Percentiles rank a stretch among this genome's conserved stretches.
These are phyloP conservation scores for Phoronis australis DNA, from an alignment of 2,888 invertebrate genomes.

Conservation along the genomic window DNA sequence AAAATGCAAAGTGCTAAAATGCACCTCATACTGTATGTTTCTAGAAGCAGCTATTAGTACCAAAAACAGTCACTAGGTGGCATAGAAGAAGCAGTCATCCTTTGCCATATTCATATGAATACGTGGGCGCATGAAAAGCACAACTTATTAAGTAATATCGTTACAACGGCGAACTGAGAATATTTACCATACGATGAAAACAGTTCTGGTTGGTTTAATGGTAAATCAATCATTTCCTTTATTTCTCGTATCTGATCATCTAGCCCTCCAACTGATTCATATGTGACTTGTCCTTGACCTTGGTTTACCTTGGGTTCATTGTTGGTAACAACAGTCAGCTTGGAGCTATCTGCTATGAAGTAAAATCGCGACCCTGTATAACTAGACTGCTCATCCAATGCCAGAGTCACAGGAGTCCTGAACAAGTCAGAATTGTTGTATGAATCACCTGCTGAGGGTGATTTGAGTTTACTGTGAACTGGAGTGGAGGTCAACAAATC, in stretches of 20 bases:
- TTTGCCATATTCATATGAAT: too few species aligned
- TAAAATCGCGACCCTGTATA: constrained; percentile 13
- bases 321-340: neutral
- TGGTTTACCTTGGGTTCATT: neutral
- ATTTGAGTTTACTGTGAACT: too few species aligned
- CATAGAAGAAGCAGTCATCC: too few species aligned
- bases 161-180: too few species aligned
- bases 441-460: neutral
- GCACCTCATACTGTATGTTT: too few species aligned
- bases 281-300: constrained; percentile 7
- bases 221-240: constrained; percentile 27
- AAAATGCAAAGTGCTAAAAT: too few species aligned
- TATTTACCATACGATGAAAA: constrained; percentile 29
- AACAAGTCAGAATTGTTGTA: neutral
- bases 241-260: constrained; percentile 25
- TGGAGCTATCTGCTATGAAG: constrained; percentile 11
- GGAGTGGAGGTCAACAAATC: too few species aligned
- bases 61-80: too few species aligned
- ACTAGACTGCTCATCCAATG: neutral
- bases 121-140: too few species aligned
- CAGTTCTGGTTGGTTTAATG: constrained; percentile 26
- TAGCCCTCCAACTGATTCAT: constrained; percentile 28
- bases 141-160: too few species aligned
- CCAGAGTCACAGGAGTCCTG: constrained; percentile 11
- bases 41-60: too few species aligned